These are phyloP conservation scores for Urocyon cinereoargenteus DNA, from an alignment of 2,797 vertebrate genomes.

Conservation along the genomic window DNA sequence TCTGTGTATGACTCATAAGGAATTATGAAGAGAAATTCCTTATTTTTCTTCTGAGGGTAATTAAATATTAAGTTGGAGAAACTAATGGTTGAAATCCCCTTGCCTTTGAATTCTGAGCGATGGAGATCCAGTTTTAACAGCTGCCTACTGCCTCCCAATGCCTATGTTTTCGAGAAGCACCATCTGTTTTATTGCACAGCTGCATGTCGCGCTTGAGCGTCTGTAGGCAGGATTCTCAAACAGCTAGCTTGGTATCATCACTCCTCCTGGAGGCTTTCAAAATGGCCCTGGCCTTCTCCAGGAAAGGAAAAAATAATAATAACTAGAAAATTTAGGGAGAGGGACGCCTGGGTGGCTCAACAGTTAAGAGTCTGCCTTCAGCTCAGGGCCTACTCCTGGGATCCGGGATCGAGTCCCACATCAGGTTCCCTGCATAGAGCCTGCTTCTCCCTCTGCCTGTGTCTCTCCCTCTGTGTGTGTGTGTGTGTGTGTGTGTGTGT, in stretches of 20 bases:
- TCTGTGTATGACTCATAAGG: neutral
- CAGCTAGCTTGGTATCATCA: neutral
- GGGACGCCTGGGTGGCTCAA: no score
- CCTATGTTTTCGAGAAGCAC: neutral
- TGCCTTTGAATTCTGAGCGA: conserved; percentile 3
- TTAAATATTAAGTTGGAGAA: conserved; percentile 52
- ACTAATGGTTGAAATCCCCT: conserved; percentile 4
- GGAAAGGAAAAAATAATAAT: neutral
- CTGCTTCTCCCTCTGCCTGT: no score
- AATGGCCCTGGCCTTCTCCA: neutral
- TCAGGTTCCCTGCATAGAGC: no score
- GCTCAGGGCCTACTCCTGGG: no score
- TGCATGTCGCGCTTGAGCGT: neutral
- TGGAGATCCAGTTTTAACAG: neutral
- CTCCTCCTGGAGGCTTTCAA: neutral
- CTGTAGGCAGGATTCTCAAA: neutral
- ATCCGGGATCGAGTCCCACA: no score
- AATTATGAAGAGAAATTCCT: conserved; percentile 41
- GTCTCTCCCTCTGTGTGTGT: no score
- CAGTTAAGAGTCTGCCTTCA: no score
- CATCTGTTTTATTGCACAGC: neutral
- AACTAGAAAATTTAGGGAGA: neutral
- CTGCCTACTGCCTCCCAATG: neutral
- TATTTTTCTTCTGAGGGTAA: conserved; percentile 39
- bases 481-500: no score